Evolutionary conservation across 2,797 vertebrate genomes (phyloP), one percentile per base, ranked within the genome.

Genomic region (Muscicapa striata): DNA sequence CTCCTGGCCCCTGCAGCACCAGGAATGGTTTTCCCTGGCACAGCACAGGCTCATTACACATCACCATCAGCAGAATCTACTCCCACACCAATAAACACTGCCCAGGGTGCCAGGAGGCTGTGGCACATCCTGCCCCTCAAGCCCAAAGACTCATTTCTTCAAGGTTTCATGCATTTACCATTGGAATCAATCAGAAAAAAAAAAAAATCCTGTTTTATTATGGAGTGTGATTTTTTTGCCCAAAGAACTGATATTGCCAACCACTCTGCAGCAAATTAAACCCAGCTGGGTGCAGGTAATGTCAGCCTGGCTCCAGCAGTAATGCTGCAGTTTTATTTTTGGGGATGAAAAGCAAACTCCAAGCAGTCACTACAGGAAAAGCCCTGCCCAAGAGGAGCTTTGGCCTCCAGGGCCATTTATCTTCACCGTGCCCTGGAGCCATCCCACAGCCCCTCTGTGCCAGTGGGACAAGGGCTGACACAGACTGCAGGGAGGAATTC

Each of bases 1-100:
- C 63, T 26, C 1, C 15, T 2, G 3, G 36, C 57, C 17, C 43
- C 74, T 0, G 5, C 38, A 51, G 27, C 66, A 6, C 14, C 81
- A 78, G 62, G 21, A 19, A 4, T 10, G 72, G 49, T 18, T 14
- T 43, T 40, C 24, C 19, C 20, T 9, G 55, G 36, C 80, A 32
- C 59, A 36, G 61, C 76, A 13, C 61, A 2, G 1, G 5, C 40
- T 45, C 30, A 9, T 1, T 70, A 3, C 30, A 18, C 14, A n/a
- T 0, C 1, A 13, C 0, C 0, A 15, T 2, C 1, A 68, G 49
- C 67, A 64, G 49, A 38, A 17, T 0, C 1, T 8, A 63, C 23
- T 19, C 51, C 91, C 84, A 38, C 64, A 46, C 1, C 26, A 16
- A 27, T 0, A 11, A 85, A 21, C 32, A 3, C 70, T 20, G 32